Percentiles rank a stretch among this genome's conserved stretches.
These are phyloP conservation scores for Melinopterus prodromus DNA, from an alignment of 2,888 invertebrate species.

Conservation along the genomic window DNA sequence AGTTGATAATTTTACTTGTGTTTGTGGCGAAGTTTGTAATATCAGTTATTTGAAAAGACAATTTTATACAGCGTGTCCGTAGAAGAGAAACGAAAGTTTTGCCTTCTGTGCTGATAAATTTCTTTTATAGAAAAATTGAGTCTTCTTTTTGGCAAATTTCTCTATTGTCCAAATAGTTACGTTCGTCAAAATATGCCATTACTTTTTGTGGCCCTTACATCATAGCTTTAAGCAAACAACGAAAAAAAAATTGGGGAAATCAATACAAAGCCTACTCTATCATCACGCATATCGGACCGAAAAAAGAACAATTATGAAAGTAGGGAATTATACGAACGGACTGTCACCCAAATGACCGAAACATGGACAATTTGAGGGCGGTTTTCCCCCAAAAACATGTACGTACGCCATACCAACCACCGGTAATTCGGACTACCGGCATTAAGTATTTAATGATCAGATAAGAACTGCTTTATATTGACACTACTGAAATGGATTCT, in stretches of 20 bases:
- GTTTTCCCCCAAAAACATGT: neutral
- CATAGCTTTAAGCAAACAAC: no score
- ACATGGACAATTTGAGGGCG: neutral
- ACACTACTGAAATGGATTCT: slow-evolving; percentile 48
- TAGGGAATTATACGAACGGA: neutral
- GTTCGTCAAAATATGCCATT: no score
- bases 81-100: no score
- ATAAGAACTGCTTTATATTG: slow-evolving; percentile 46
- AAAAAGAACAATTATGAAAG: neutral
- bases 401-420: neutral
- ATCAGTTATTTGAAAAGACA: no score
- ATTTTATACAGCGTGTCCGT: no score
- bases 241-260: neutral
- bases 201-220: no score
- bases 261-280: neutral
- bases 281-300: neutral
- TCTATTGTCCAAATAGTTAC: no score
- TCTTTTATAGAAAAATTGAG: no score
- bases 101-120: no score
- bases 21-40: no score
- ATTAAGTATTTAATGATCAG: slow-evolving; percentile 49
- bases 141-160: no score
- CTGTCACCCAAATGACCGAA: neutral
- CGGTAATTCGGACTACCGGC: slow-evolving; percentile 27
- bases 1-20: no score